Percentiles rank a stretch among this genome's conserved stretches.
These are phyloP conservation scores for Parasteatoda tepidariorum DNA, from an alignment of 1,140 invertebrate genomes.

Conservation along the genomic window DNA sequence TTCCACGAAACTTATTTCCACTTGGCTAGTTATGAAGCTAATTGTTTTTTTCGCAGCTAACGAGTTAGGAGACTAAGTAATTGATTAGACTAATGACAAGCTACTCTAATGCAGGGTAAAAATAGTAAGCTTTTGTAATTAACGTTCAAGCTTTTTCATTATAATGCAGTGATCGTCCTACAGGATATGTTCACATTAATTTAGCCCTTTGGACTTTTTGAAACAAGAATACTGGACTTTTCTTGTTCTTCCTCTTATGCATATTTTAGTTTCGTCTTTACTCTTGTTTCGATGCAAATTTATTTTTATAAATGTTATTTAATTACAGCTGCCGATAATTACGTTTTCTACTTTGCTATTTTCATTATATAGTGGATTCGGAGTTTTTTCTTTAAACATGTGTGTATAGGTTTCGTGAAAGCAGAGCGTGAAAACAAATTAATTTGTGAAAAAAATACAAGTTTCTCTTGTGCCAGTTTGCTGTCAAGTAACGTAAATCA, in stretches of 20 bases:
- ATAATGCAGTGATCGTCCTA: constrained; percentile 3
- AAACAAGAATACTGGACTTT: not conserved
- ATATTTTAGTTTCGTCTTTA: not conserved
- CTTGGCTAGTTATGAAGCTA: constrained; percentile 40
- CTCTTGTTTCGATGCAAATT: not conserved
- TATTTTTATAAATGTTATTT: not conserved
- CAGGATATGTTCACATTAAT: not conserved
- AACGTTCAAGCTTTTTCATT: constrained; percentile 46
- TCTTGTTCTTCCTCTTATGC: not conserved
- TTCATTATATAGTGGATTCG: too few relatives aligned
- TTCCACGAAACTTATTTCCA: constrained; percentile 17
- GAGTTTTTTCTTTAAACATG: too few relatives aligned
- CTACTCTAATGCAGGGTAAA: constrained; percentile 19
- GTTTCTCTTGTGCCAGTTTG: too few relatives aligned
- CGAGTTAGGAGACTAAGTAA: constrained; percentile 12
- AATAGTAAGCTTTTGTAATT: constrained; percentile 45
- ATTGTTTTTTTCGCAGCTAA: constrained; percentile 44
- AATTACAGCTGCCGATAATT: too few relatives aligned
- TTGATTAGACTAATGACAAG: constrained; percentile 54
- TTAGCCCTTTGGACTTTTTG: not conserved
- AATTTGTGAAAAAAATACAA: too few relatives aligned
- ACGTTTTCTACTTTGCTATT: too few relatives aligned
- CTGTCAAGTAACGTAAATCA: too few relatives aligned
- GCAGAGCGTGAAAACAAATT: too few relatives aligned
- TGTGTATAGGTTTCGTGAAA: too few relatives aligned